Evolutionary conservation across 2,797 vertebrate species (phyloP).

Genomic region (Danio choprae): DNA sequence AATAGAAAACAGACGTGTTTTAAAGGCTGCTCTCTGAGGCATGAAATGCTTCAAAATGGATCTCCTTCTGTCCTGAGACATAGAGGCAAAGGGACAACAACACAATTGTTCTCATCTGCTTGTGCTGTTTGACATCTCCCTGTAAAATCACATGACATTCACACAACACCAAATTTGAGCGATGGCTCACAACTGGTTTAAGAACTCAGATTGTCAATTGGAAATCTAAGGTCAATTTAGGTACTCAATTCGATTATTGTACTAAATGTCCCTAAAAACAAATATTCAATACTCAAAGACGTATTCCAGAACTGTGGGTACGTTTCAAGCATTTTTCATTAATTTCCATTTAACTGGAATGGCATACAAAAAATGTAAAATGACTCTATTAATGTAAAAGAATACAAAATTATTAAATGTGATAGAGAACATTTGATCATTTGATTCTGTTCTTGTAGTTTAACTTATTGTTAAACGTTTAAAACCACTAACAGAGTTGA

Average conservation of each 20-base stretch:
- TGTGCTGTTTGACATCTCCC: constrained; percentile 21
- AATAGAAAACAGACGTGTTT: constrained; percentile 46
- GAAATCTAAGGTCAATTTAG: background rate
- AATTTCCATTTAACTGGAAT: too few species aligned
- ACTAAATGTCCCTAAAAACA: background rate
- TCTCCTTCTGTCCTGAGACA: constrained; percentile 40
- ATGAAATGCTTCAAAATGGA: constrained; percentile 45
- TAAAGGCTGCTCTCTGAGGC: constrained; percentile 48
- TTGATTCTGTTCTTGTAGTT: too few species aligned
- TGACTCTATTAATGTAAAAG: too few species aligned
- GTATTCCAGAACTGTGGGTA: too few species aligned
- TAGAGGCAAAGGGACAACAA: constrained; percentile 38
- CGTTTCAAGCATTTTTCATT: too few species aligned
- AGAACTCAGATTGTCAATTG: background rate
- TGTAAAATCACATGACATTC: constrained; percentile 16
- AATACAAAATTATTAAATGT: too few species aligned
- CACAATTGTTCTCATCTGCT: constrained; percentile 48
- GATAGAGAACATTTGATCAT: too few species aligned
- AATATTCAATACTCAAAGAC: background rate
- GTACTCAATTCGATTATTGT: background rate
- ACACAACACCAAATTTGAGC: constrained; percentile 6
- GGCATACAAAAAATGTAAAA: too few species aligned
- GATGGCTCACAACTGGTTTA: background rate
- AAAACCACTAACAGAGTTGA: too few species aligned
- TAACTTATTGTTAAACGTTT: too few species aligned